These are phyloP conservation scores for Chascanopsetta lugubris DNA, from an alignment of 2,113 vertebrate species.

Conservation along the genomic window DNA sequence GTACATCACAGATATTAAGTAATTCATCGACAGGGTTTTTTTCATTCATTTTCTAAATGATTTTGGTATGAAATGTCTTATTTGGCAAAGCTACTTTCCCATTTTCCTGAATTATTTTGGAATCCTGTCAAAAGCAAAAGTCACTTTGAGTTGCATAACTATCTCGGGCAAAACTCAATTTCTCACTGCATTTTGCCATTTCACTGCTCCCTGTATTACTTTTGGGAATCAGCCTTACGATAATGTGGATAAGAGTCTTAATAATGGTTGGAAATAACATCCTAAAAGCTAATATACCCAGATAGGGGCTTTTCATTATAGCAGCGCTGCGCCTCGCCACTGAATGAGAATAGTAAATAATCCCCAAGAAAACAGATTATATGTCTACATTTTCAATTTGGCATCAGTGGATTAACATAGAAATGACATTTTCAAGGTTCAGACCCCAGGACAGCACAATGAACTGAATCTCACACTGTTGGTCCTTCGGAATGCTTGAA, in stretches of 20 bases:
- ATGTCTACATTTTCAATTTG: no score
- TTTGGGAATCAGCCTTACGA: not conserved
- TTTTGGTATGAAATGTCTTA: slow-evolving; percentile 19
- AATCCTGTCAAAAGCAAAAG: slow-evolving; percentile 31
- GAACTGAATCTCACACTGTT: not conserved
- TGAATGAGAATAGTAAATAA: not conserved
- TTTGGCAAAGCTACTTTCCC: slow-evolving; percentile 35
- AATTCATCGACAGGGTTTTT: no score
- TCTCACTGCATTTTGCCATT: slow-evolving; percentile 27
- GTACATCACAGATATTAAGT: no score
- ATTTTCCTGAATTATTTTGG: slow-evolving; percentile 37
- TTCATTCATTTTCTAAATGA: slow-evolving; percentile 15
- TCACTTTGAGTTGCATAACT: slow-evolving; percentile 33
- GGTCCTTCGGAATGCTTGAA: not conserved
- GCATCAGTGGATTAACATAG: no score
- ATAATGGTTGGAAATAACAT: slow-evolving; percentile 43
- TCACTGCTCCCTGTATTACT: not conserved
- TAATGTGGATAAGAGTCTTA: slow-evolving; percentile 25
- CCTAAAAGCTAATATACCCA: slow-evolving; percentile 17
- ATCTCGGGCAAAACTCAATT: slow-evolving; percentile 41
- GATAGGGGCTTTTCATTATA: slow-evolving; percentile 8
- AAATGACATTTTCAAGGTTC: not conserved
- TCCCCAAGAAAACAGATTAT: no score
- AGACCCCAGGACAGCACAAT: no score
- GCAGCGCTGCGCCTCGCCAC: not conserved